These are phyloP conservation scores for Drosophila merina DNA, from an alignment of 2,888 invertebrate genomes.

Conservation along the genomic window DNA sequence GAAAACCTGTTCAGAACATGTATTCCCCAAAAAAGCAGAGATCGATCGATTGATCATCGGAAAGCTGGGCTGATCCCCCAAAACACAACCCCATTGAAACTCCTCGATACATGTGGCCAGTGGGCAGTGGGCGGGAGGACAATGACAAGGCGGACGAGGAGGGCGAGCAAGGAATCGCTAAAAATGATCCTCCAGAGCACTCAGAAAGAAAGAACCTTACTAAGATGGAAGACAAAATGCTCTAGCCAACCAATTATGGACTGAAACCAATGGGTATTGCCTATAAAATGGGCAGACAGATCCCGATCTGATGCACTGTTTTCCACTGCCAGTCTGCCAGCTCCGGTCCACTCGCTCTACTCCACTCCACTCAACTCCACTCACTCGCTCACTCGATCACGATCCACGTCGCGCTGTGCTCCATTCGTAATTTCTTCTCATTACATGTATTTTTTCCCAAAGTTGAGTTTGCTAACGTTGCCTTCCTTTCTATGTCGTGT, in stretches of 20 bases:
- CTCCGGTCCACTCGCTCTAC: constrained; percentile 43
- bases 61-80: constrained; percentile 43
- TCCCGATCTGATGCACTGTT: background rate
- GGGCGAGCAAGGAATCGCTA: constrained; percentile 10
- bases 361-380: constrained; percentile 52
- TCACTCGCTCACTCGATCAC: constrained; percentile 72
- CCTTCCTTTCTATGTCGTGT: constrained; percentile 77
- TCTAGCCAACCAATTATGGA: too few relatives aligned
- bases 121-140: constrained; percentile 39
- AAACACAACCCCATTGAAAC: constrained; percentile 38
- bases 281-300: background rate
- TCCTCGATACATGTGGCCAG: constrained; percentile 38
- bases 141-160: constrained; percentile 29
- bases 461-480: constrained; percentile 66
- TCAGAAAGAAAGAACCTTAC: too few relatives aligned
- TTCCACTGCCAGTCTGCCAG: constrained; percentile 12
- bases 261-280: background rate
- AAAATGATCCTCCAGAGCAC: constrained; percentile 4
- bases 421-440: constrained; percentile 83
- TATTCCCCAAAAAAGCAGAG: constrained; percentile 42
- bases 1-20: constrained; percentile 61
- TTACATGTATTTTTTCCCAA: constrained; percentile 56
- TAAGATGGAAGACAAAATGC: constrained; percentile 2
- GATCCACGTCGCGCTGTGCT: constrained; percentile 78
- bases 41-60: constrained; percentile 43